Conservation (phyloP, 1,140 invertebrate genomes). For the Heliconius himera region DNA sequence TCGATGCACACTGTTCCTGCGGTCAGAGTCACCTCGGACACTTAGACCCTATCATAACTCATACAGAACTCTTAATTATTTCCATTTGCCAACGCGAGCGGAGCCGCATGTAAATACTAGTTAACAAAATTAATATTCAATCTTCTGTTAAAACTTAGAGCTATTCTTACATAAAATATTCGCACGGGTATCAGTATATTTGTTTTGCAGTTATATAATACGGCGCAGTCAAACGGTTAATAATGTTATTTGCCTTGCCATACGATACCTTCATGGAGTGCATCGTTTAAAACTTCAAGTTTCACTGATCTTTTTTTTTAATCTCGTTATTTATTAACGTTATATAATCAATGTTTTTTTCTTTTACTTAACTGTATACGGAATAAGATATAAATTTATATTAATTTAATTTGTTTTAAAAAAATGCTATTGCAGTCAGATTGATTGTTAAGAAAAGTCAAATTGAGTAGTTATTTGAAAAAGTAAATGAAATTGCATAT, state of each 20-base stretch:
- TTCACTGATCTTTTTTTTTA: not conserved
- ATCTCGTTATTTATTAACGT: not conserved
- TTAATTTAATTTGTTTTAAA: not conserved
- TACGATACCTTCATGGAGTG: constrained; percentile 28
- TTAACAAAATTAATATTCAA: not conserved
- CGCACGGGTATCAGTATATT: constrained; percentile 40
- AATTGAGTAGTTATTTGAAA: no score
- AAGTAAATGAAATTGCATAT: no score
- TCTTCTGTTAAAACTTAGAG: not conserved
- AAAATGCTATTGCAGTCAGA: no score
- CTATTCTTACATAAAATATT: constrained; percentile 24
- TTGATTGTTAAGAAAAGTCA: not conserved
- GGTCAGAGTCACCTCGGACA: no score
- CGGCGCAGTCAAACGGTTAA: constrained; percentile 36
- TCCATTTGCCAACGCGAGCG: no score
- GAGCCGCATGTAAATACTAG: no score
- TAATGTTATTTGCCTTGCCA: constrained; percentile 36
- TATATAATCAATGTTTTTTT: not conserved
- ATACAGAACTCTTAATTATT: no score
- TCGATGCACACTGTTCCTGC: no score
- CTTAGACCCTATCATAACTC: no score
- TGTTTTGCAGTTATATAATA: constrained; percentile 43
- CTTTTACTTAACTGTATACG: not conserved
- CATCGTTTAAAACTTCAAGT: constrained; percentile 13
- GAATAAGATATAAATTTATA: not conserved